Percentiles rank a stretch among this genome's conserved stretches.
Conservation (phyloP, 2,888 invertebrate genomes). For the Chrysolina americana region DNA sequence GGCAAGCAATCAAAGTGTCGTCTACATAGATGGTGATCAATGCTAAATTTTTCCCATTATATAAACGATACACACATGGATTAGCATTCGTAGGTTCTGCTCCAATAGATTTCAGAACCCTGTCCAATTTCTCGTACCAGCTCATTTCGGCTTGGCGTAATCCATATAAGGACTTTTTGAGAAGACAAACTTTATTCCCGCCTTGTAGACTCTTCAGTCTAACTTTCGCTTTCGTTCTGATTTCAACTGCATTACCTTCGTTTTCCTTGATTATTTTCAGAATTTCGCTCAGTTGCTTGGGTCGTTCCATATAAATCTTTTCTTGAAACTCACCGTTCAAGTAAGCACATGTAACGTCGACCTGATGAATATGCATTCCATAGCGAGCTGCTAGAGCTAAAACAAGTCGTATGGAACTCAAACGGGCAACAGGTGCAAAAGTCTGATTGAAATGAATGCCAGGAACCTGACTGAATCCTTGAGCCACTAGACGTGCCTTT, state of each 20-base stretch:
- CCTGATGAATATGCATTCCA: no score
- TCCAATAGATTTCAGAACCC: no score
- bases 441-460: neutral
- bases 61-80: no score
- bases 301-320: conserved; percentile 44
- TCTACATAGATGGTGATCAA: neutral
- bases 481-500: conserved; percentile 15
- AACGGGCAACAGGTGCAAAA: no score
- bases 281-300: conserved; percentile 20
- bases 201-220: no score
- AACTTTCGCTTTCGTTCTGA: no score
- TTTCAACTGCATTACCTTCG: neutral
- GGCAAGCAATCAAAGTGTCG: neutral
- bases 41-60: no score
- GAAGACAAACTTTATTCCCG: no score
- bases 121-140: no score
- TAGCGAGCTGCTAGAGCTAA: conserved; percentile 46
- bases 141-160: no score
- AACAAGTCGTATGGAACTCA: conserved; percentile 20
- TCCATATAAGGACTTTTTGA: no score
- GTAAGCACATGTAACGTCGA: conserved; percentile 25
- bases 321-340: conserved; percentile 45
- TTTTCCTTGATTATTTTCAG: neutral
- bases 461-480: neutral
- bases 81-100: no score